Percentiles rank a stretch among this genome's conserved stretches.
phyloP scores from a whole-genome alignment of 2,797 vertebrate species.

The Tinamus major region DNA sequence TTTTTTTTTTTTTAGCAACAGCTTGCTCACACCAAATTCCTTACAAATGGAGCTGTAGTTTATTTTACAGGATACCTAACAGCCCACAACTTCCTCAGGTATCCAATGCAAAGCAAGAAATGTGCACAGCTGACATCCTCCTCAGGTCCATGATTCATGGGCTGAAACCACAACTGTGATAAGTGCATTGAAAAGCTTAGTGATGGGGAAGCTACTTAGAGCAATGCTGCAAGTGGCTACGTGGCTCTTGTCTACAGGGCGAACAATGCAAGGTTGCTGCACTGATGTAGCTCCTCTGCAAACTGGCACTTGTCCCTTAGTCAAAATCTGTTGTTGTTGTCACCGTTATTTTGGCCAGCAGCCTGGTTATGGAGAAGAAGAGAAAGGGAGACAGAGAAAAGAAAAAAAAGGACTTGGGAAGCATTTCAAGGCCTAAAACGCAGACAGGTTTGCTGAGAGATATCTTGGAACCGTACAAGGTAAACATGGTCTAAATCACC shows the following conservation, averaged over 20 bases:
- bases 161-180: not conserved
- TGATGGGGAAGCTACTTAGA: constrained; percentile 44
- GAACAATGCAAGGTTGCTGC: not conserved
- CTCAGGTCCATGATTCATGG: not conserved
- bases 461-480: constrained; percentile 58
- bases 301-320: constrained; percentile 7
- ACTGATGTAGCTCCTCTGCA: not conserved
- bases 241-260: not conserved
- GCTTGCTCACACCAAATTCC: not conserved
- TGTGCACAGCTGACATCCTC: not conserved
- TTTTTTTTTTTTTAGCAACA: not conserved
- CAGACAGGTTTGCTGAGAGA: constrained; percentile 47
- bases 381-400: not conserved
- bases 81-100: constrained; percentile 47
- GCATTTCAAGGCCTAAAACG: constrained; percentile 51
- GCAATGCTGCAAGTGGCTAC: not conserved
- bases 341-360: not conserved
- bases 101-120: not conserved
- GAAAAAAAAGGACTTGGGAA: not conserved
- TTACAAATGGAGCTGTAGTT: not conserved
- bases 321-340: not conserved
- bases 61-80: constrained; percentile 18
- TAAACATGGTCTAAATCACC: constrained; percentile 74
- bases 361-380: not conserved
- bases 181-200: constrained; percentile 41